Evolutionary conservation across 2,888 invertebrate species (phyloP).

Genomic region (Serripes groenlandicus): DNA sequence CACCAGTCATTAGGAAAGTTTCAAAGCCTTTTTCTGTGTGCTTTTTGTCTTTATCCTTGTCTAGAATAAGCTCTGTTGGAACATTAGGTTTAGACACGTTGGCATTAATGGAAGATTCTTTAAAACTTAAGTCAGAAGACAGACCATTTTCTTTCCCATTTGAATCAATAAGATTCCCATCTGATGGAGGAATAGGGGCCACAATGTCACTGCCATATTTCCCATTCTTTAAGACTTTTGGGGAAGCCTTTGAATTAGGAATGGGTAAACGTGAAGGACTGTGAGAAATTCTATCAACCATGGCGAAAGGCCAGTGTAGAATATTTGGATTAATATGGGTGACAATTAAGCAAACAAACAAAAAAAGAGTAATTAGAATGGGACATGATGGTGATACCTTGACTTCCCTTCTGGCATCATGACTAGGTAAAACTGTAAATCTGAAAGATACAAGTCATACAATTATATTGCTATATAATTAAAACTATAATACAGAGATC

Average conservation of each 20-base stretch:
- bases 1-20: slow-evolving; percentile 98
- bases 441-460: too few species aligned
- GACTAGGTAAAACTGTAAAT: too few species aligned
- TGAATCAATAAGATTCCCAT: slow-evolving; percentile 7
- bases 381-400: slow-evolving; percentile 46
- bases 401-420: slow-evolving; percentile 57
- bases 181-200: slow-evolving; percentile 14
- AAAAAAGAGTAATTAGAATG: slow-evolving; percentile 20
- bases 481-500: too few species aligned
- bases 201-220: slow-evolving; percentile 48
- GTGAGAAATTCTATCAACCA: slow-evolving; percentile 73
- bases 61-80: slow-evolving; percentile 52
- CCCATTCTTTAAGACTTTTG: slow-evolving; percentile 49
- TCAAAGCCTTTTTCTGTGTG: slow-evolving; percentile 81
- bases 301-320: slow-evolving; percentile 11
- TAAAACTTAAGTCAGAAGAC: slow-evolving; percentile 26
- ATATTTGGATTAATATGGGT: slow-evolving; percentile 26
- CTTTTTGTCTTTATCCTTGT: slow-evolving; percentile 51
- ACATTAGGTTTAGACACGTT: slow-evolving; percentile 63
- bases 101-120: slow-evolving; percentile 48
- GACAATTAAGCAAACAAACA: slow-evolving; percentile 36
- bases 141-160: slow-evolving; percentile 33
- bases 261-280: slow-evolving; percentile 80
- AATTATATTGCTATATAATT: too few species aligned
- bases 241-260: slow-evolving; percentile 62